Evolutionary conservation across 2,797 vertebrate genomes (phyloP).

Genomic region (Denticeps clupeoides): DNA sequence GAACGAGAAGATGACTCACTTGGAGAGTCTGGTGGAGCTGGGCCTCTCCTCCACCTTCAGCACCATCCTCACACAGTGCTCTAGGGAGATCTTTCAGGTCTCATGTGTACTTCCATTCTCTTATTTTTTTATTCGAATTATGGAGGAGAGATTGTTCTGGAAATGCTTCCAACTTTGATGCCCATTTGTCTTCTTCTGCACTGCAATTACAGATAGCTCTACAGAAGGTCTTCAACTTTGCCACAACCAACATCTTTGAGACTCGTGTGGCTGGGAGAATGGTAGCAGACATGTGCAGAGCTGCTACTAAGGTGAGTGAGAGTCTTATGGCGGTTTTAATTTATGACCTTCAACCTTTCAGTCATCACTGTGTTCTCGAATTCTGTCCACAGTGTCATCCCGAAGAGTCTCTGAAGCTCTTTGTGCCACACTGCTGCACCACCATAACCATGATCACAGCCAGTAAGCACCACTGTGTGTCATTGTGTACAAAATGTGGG

Average conservation of each 20-base stretch:
- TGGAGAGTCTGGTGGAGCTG: conserved; percentile 90
- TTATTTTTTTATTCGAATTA: not conserved
- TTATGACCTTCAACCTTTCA: not conserved
- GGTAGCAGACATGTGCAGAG: conserved; percentile 95
- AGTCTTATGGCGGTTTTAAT: not conserved
- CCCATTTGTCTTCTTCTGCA: not conserved
- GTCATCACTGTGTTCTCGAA: not conserved
- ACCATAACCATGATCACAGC: conserved; percentile 83
- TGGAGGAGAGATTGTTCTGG: too few species aligned
- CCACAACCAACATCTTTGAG: conserved; percentile 94
- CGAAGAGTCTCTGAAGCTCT: conserved; percentile 80
- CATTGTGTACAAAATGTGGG: not conserved
- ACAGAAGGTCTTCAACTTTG: conserved; percentile 92
- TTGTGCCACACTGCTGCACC: conserved; percentile 88
- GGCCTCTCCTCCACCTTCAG: conserved; percentile 94
- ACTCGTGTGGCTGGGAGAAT: conserved; percentile 89
- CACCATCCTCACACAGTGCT: conserved; percentile 94
- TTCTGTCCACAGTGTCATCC: conserved; percentile 74
- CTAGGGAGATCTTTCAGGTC: conserved; percentile 92
- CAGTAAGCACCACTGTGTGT: conserved; percentile 63
- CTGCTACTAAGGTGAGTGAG: conserved; percentile 76
- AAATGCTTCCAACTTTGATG: too few species aligned
- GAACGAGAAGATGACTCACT: conserved; percentile 96
- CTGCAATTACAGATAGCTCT: conserved; percentile 71
- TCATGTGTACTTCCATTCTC: not conserved